Base-by-base conservation (phyloP, 2,797 vertebrate genomes). In the Rhyacichthys aspro region DNA sequence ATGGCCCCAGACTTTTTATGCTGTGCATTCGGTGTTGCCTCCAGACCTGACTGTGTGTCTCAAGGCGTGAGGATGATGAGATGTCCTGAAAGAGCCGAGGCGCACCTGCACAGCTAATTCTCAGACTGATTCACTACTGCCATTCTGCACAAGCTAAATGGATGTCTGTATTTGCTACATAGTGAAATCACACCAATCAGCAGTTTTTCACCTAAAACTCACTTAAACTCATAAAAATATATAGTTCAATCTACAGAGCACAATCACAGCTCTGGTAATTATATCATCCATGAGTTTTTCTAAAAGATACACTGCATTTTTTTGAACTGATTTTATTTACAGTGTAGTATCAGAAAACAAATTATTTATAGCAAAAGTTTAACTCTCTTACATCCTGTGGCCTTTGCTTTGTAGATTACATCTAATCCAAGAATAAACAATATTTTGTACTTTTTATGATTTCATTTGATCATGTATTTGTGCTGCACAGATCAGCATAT, bases 31-130 rank as follows among this genome's bases (percentile, higher is more conserved):
- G 14, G 54, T 55, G 50, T 38, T 72, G 66, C 63, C 0, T 36
- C 56, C 44, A 72, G 66, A 74, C 78, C 68, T 64, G 74, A 63
- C 63, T 66, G 76, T 71, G 84, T 80, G 70, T 64, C 83, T 83
- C 82, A 82, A 45, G 76, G 79, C 71, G 85, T 15, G 84, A 88
- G 75, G 78, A 86, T 88, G 88, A 91, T 88, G 86, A 87, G 86
- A 87, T 83, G 83, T 82, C 85, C 79, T 78, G 67, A 88, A 85
- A 68, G 80, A n/a, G 74, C 70, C 69, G 0, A 23, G 43, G 81
- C 67, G 83, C 86, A 89, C 89, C 86, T 79, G 86, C 75, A 52
- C 82, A 79, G 88, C 79, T 88, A 89, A 91, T 89, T 90, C 86
- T 76, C 83, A 82, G 72, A 49, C 71, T 78, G 79, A 88, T 84